These are phyloP conservation scores for Cephonodes hylas DNA, from an alignment of 2,888 invertebrate species.

Conservation along the genomic window DNA sequence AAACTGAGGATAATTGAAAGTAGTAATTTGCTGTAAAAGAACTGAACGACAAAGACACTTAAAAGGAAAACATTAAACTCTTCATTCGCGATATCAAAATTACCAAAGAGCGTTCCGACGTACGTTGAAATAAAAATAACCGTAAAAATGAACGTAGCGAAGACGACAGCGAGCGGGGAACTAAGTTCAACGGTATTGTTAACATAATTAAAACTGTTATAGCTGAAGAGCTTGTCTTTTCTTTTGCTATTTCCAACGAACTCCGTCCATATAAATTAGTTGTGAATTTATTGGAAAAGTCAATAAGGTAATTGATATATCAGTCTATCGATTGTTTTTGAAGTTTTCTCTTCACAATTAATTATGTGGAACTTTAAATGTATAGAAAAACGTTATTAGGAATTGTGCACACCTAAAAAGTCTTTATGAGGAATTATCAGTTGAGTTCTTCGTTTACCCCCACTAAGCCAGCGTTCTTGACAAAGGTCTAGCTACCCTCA, in stretches of 20 bases:
- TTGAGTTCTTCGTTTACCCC: no score
- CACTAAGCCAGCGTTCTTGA: no score
- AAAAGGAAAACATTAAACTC: not conserved
- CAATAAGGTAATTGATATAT: no score
- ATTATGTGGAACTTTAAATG: no score
- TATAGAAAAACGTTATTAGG: no score
- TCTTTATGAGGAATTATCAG: no score
- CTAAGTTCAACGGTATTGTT: slow-evolving; percentile 50
- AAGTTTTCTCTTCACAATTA: no score
- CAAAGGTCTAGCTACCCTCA: no score
- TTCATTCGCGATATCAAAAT: slow-evolving; percentile 1
- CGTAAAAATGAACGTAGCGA: slow-evolving; percentile 55
- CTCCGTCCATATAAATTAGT: slow-evolving; percentile 21
- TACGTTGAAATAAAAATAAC: slow-evolving; percentile 50
- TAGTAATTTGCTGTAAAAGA: no score
- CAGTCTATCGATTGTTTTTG: no score
- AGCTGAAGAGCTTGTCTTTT: slow-evolving; percentile 44
- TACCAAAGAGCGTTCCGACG: slow-evolving; percentile 24
- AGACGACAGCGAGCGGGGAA: slow-evolving; percentile 45
- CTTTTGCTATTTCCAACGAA: slow-evolving; percentile 32
- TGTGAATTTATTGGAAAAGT: not conserved
- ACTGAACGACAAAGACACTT: not conserved
- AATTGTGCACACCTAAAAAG: no score
- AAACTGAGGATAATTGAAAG: no score
- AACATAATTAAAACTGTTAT: slow-evolving; percentile 69